Evolutionary conservation across 2,888 invertebrate genomes (phyloP), one percentile per base, ranked within the genome.

Genomic region (Crossocerus cetratus): DNA sequence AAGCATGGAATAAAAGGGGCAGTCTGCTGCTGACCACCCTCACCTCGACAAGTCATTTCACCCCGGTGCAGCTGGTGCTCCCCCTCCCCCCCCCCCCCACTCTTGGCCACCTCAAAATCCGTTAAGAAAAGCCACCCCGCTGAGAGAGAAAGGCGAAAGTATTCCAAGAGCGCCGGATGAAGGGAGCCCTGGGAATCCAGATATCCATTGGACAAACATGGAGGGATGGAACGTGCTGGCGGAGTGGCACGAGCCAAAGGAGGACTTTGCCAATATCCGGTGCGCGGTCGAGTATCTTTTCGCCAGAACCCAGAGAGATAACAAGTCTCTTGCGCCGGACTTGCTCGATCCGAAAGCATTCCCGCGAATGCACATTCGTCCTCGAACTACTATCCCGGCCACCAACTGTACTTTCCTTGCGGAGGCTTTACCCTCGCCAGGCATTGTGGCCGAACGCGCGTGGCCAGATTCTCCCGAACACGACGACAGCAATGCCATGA

Each of bases 1-100:
- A 84, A 83, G 66, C 63, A 72, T 58, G 66, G 79, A 81, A 83
- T 81, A 82, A 83, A 83, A 82, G 72, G 49, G 16, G 11, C 8
- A 49, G 49, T n/a, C 16, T 16, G 49, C 49, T 49, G 14, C 49
- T 49, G n/a, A 16, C n/a, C 49, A 49, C n/a, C n/a, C 49, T 14
- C 49, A 16, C 49, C 16, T 49, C 49, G 49, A 49, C 16, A 49
- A 49, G 49, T 16, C 49, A 16, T 49, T 14, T 49, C 16, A 49
- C 16, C 53, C 43, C 63, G 56, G 62, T 20, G 56, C 49, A 65
- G 49, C 49, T 49, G 49, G 14, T 49, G 49, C 49, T 14, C 16
- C 49, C 16, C 49, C 11, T 8, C 1, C 11, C 49, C 4, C 16
- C 49, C 16, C 49, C 11, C 5, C 1, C 11, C 8, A 32, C 32